Evolutionary conservation across 2,888 invertebrate genomes (phyloP).

Genomic region (Eupithecia dodoneata): DNA sequence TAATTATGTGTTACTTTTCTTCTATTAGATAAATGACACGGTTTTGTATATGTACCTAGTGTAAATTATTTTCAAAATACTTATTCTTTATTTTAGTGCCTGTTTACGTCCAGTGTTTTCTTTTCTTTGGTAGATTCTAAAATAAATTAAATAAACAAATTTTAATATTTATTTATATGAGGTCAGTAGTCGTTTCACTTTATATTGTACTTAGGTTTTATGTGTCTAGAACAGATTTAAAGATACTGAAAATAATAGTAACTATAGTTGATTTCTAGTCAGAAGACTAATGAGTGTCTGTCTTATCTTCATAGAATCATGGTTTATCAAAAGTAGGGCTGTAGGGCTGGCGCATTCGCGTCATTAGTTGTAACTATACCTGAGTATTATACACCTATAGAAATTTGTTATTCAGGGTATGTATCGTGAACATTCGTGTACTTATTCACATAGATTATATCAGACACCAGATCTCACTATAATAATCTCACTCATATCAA

Average conservation of each 20-base stretch:
- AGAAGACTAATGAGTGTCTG: conserved; percentile 77
- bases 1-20: conserved; percentile 76
- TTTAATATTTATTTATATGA: conserved; percentile 79
- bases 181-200: conserved; percentile 76
- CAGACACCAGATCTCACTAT: conserved; percentile 46
- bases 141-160: conserved; percentile 71
- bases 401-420: conserved; percentile 36
- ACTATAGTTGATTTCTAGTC: conserved; percentile 80
- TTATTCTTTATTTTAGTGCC: conserved; percentile 74
- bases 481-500: conserved; percentile 40
- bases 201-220: conserved; percentile 61
- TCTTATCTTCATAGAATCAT: conserved; percentile 55
- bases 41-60: conserved; percentile 72
- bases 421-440: conserved; percentile 31
- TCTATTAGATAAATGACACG: conserved; percentile 67
- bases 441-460: conserved; percentile 36
- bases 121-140: conserved; percentile 73
- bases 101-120: conserved; percentile 78
- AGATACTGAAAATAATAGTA: conserved; percentile 55
- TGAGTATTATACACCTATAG: conserved; percentile 22
- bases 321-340: conserved; percentile 12
- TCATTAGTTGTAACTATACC: conserved; percentile 25
- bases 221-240: conserved; percentile 66
- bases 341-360: conserved; percentile 43
- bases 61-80: conserved; percentile 76